A percentile compares a stretch with the other conserved stretches of the same genome.
These are phyloP conservation scores for Heterotilapia buettikoferi DNA, from an alignment of 2,113 vertebrate genomes.

Conservation along the genomic window DNA sequence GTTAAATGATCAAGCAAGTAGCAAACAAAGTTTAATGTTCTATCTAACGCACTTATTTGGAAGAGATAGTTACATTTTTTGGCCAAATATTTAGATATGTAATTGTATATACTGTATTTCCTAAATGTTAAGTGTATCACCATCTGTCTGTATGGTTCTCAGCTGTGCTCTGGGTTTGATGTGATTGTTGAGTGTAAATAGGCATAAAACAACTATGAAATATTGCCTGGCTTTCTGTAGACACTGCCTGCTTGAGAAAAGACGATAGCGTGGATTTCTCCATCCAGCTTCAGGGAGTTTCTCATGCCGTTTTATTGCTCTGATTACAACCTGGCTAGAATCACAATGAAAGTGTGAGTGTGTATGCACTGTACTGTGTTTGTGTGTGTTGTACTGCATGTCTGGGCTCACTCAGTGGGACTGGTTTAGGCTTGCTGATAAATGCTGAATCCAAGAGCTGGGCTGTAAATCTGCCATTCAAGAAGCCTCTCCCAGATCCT, in stretches of 20 bases:
- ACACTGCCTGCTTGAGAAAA: not conserved
- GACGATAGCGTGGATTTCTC: not conserved
- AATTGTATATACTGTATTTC: not conserved
- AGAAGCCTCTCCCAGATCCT: not conserved
- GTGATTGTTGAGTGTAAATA: constrained; percentile 4
- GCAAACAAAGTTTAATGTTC: not conserved
- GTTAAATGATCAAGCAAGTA: not conserved
- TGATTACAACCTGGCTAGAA: constrained; percentile 2
- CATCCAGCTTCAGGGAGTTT: not conserved
- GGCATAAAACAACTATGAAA: not conserved
- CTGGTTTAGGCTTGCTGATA: not conserved
- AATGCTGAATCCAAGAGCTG: not conserved
- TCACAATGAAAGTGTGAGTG: not conserved
- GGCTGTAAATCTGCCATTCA: not conserved
- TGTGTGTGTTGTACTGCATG: not conserved
- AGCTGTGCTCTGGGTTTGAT: not conserved
- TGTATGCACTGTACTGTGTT: not conserved
- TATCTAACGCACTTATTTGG: not conserved
- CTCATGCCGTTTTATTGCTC: not conserved
- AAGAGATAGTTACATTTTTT: not conserved
- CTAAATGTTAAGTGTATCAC: not conserved
- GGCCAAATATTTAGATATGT: not conserved
- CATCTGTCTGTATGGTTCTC: not conserved
- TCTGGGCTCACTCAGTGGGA: not conserved
- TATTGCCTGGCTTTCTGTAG: not conserved